A percentile compares a stretch with the other conserved stretches of the same genome.
Conservation (phyloP, 2,888 invertebrate species). For the Cryptus armator region DNA sequence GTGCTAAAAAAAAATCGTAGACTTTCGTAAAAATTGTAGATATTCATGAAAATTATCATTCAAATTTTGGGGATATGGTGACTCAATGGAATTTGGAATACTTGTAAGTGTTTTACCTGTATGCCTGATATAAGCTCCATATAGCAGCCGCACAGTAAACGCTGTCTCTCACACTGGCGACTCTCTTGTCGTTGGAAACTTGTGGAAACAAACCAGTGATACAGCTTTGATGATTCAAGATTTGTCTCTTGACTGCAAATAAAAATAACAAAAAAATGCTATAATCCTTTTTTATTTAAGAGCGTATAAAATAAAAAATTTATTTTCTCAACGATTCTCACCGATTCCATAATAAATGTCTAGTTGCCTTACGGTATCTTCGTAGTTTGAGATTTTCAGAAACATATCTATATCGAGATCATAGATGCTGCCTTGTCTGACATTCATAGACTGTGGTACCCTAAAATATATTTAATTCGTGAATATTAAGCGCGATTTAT, state of each 20-base stretch:
- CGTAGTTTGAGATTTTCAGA: conserved; percentile 94
- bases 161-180: conserved; percentile 97
- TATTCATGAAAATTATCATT: too few relatives aligned
- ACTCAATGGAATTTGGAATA: too few relatives aligned
- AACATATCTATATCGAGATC: conserved; percentile 93
- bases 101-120: conserved; percentile 88
- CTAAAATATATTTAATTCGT: conserved; percentile 21
- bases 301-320: conserved; percentile 28
- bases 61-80: too few relatives aligned
- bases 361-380: conserved; percentile 95
- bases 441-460: conserved; percentile 66
- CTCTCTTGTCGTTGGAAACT: conserved; percentile 91
- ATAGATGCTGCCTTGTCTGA: conserved; percentile 89
- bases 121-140: conserved; percentile 98
- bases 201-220: conserved; percentile 97
- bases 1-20: too few relatives aligned
- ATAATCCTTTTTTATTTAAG: neutral
- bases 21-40: too few relatives aligned
- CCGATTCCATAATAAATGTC: conserved; percentile 98
- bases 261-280: neutral
- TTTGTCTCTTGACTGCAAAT: conserved; percentile 93
- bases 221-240: conserved; percentile 96
- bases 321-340: conserved; percentile 83
- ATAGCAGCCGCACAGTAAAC: conserved; percentile 98
- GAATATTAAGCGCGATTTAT: neutral